Percentiles rank a stretch among this genome's conserved stretches.
These are phyloP conservation scores for Chironomus riparius DNA, from an alignment of 2,888 invertebrate species.

Conservation along the genomic window DNA sequence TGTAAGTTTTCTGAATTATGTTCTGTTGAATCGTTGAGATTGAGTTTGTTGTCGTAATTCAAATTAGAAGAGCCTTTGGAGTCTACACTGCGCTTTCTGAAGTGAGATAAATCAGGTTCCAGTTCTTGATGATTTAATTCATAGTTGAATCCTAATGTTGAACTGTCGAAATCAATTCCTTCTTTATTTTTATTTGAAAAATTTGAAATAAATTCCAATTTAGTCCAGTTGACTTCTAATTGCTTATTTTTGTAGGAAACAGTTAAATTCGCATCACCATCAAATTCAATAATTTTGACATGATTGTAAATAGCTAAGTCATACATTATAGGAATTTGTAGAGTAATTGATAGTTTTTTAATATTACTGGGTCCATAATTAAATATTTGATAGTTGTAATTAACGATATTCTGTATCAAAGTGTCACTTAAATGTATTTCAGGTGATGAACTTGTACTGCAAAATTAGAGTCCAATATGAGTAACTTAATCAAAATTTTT, in stretches of 20 bases:
- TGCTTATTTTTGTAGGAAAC: constrained; percentile 38
- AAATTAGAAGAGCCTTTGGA: too few species aligned
- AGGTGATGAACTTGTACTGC: constrained; percentile 35
- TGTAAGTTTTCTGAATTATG: constrained; percentile 32
- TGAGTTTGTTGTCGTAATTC: too few species aligned
- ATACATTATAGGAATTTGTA: constrained; percentile 39
- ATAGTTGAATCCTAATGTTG: constrained; percentile 27
- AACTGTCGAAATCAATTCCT: constrained; percentile 30
- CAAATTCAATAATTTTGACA: constrained; percentile 37
- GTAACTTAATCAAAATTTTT: not conserved
- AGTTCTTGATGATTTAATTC: not conserved
- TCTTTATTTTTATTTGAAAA: not conserved
- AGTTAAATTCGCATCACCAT: constrained; percentile 37
- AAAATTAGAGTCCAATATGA: constrained; percentile 18
- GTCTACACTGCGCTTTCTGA: not conserved
- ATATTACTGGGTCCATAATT: constrained; percentile 41
- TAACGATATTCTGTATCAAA: constrained; percentile 34
- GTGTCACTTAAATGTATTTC: constrained; percentile 38
- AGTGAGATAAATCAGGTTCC: not conserved
- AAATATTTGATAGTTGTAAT: constrained; percentile 36
- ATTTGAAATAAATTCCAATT: not conserved
- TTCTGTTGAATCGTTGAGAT: too few species aligned
- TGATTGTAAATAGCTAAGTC: constrained; percentile 33
- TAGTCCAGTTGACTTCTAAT: constrained; percentile 31
- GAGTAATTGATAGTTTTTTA: constrained; percentile 35